phyloP scores from a whole-genome alignment of 2,888 invertebrate species.

The Drosophila stalkeri region DNA sequence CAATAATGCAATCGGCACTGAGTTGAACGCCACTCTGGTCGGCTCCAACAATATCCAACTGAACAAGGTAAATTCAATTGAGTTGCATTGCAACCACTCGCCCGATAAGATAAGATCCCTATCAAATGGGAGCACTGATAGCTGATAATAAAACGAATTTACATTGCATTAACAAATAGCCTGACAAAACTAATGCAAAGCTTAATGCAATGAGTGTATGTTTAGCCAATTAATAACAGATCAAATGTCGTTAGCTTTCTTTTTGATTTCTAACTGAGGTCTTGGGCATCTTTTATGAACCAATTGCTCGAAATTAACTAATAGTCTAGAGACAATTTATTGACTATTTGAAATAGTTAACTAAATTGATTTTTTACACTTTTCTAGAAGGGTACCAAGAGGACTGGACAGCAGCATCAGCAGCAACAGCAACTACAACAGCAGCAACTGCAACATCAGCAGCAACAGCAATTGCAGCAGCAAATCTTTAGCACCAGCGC shows the following conservation, averaged over 20 bases:
- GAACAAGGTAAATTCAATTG: constrained; percentile 81
- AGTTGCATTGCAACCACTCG: constrained; percentile 1
- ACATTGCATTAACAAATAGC: constrained; percentile 8
- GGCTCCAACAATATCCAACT: constrained; percentile 85
- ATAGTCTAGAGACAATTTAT: background rate
- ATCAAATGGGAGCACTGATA: constrained; percentile 51
- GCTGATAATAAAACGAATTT: constrained; percentile 22
- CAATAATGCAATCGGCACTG: constrained; percentile 83
- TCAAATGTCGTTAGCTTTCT: background rate
- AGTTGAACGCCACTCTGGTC: constrained; percentile 85
- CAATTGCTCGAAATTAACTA: background rate
- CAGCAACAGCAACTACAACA: constrained; percentile 62
- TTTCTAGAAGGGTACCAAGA: constrained; percentile 82
- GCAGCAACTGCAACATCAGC: constrained; percentile 52
- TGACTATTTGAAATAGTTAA: background rate
- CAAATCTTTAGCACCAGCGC: constrained; percentile 82
- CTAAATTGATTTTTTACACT: background rate
- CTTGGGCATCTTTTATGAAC: too few species aligned
- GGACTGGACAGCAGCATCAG: constrained; percentile 55
- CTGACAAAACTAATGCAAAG: constrained; percentile 14
- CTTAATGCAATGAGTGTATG: background rate
- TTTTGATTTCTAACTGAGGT: too few species aligned
- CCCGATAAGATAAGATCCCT: constrained; percentile 47
- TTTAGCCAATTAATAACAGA: background rate
- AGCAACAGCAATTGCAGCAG: constrained; percentile 72